phyloP scores from a whole-genome alignment of 2,888 invertebrate species.

The Drosophila nigricruria region DNA sequence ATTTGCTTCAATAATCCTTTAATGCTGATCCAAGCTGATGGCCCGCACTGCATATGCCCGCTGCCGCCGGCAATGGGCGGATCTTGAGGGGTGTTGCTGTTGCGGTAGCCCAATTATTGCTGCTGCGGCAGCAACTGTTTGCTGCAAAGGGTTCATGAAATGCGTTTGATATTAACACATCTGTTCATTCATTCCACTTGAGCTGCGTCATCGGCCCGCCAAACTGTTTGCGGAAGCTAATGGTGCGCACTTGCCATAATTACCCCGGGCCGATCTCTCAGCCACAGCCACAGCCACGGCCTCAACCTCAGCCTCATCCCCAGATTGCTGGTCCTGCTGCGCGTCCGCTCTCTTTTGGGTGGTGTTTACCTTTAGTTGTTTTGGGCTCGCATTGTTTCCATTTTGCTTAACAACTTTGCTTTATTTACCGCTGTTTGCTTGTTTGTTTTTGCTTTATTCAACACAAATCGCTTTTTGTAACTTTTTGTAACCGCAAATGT shows the following conservation, averaged over 20 bases:
- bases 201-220: slow-evolving; percentile 61
- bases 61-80: slow-evolving; percentile 35
- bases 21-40: slow-evolving; percentile 84
- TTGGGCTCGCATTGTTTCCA: slow-evolving; percentile 64
- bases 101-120: slow-evolving; percentile 79
- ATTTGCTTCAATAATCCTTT: slow-evolving; percentile 85
- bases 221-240: slow-evolving; percentile 78
- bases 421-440: slow-evolving; percentile 62
- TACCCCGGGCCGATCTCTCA: slow-evolving; percentile 59
- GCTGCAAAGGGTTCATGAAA: slow-evolving; percentile 82
- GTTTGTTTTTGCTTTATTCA: slow-evolving; percentile 64
- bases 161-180: slow-evolving; percentile 85
- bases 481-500: slow-evolving; percentile 72
- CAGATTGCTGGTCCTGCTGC: slow-evolving; percentile 7
- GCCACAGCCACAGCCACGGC: slow-evolving; percentile 19
- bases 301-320: slow-evolving; percentile 7
- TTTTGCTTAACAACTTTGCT: slow-evolving; percentile 66
- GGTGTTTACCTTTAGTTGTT: slow-evolving; percentile 61
- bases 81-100: slow-evolving; percentile 68
- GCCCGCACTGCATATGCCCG: slow-evolving; percentile 53
- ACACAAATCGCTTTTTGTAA: slow-evolving; percentile 75
- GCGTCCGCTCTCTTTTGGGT: slow-evolving; percentile 26
- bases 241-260: slow-evolving; percentile 81
- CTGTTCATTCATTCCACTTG: slow-evolving; percentile 85
- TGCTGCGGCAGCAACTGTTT: slow-evolving; percentile 44